Percentiles rank a stretch among this genome's conserved stretches.
These are phyloP conservation scores for Graptemys geographica DNA, from an alignment of 2,797 vertebrate species.

Conservation along the genomic window DNA sequence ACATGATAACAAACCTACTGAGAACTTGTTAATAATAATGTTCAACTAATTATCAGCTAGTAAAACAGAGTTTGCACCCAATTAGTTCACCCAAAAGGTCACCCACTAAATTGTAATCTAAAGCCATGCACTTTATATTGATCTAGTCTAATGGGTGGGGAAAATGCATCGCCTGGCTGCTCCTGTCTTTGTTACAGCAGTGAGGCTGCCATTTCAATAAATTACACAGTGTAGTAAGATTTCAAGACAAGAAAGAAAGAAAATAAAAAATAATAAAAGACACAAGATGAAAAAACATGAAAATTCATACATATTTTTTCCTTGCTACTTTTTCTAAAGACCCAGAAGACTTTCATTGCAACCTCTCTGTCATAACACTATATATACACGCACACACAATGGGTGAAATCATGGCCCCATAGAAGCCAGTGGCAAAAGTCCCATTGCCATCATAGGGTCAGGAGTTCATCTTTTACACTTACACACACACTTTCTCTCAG, in stretches of 20 bases:
- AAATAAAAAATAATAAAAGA: neutral
- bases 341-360: neutral
- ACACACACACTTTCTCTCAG: neutral
- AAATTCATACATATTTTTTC: accelerated
- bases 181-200: neutral
- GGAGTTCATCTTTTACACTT: neutral
- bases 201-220: neutral
- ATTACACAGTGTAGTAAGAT: neutral
- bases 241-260: neutral
- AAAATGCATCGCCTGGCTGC: neutral
- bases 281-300: neutral
- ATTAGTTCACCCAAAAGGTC: conserved; percentile 54
- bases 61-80: conserved; percentile 58
- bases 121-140: neutral
- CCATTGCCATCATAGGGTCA: neutral
- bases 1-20: accelerated
- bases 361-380: neutral
- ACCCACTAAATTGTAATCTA: neutral
- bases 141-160: neutral
- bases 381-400: neutral
- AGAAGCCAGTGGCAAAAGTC: neutral
- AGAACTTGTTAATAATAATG: neutral
- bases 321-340: neutral
- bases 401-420: neutral
- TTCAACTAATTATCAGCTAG: conserved; percentile 57